phyloP scores from a whole-genome alignment of 2,888 invertebrate genomes.

The Galerucella nymphaeae region DNA sequence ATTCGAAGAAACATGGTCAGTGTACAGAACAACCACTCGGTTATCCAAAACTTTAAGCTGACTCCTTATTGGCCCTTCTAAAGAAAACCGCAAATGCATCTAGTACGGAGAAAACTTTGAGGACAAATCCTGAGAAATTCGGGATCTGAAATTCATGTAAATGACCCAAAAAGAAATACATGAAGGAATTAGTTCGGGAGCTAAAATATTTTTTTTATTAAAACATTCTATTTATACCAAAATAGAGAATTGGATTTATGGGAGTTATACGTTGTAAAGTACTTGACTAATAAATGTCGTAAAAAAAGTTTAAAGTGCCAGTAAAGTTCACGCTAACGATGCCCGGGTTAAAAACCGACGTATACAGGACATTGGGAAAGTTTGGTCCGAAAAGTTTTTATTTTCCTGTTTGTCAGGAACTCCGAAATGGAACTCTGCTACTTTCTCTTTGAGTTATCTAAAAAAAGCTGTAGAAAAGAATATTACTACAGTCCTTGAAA shows the following conservation, averaged over 20 bases:
- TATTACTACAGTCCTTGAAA: not conserved
- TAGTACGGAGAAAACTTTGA: conserved; percentile 28
- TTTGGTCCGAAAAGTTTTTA: conserved; percentile 52
- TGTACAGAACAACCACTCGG: not conserved
- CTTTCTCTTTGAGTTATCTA: conserved; percentile 4
- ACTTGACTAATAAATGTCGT: conserved; percentile 31
- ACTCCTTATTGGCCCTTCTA: conserved; percentile 5
- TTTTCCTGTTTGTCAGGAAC: conserved; percentile 56
- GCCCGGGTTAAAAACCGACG: conserved; percentile 39
- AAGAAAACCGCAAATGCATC: conserved; percentile 31
- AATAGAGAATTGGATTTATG: no score
- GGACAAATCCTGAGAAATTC: conserved; percentile 29
- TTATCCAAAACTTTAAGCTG: conserved; percentile 13
- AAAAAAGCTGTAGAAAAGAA: not conserved
- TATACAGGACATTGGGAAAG: conserved; percentile 48
- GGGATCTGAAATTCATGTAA: conserved; percentile 43
- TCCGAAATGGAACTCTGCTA: conserved; percentile 7
- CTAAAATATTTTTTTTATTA: no score
- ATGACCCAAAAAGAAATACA: conserved; percentile 48
- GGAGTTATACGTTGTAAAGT: not conserved
- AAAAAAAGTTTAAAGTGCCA: conserved; percentile 48
- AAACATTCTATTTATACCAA: no score
- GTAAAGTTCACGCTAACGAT: conserved; percentile 39
- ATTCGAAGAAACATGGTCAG: conserved; percentile 2
- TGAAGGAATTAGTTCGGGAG: not conserved